These are phyloP conservation scores for Temnothorax ravouxi DNA, from an alignment of 2,888 invertebrate species.

Conservation along the genomic window DNA sequence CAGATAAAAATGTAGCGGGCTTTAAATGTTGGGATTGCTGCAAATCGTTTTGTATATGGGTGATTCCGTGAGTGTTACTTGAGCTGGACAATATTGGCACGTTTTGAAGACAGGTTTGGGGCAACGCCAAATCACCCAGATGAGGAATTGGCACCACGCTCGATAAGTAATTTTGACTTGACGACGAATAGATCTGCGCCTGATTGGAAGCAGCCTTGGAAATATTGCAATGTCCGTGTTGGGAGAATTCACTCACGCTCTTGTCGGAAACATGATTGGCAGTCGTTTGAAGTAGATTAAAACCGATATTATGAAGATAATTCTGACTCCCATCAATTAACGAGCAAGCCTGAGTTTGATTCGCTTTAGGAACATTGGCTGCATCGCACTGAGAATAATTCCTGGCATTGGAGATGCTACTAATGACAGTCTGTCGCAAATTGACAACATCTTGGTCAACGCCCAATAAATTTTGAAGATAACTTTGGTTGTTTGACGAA, in stretches of 20 bases:
- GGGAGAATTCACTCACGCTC: not conserved
- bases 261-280: slow-evolving; percentile 2
- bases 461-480: slow-evolving; percentile 23
- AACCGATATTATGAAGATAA: not conserved
- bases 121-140: not conserved
- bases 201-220: slow-evolving; percentile 19
- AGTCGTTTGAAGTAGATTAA: slow-evolving; percentile 8
- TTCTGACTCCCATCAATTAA: slow-evolving; percentile 30
- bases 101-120: slow-evolving; percentile 11
- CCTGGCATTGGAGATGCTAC: not conserved
- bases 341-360: slow-evolving; percentile 34
- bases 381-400: slow-evolving; percentile 15
- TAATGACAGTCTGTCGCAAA: not conserved
- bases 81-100: not conserved
- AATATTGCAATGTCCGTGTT: slow-evolving; percentile 19
- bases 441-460: slow-evolving; percentile 1
- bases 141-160: not conserved
- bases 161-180: slow-evolving; percentile 10
- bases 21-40: slow-evolving; percentile 71
- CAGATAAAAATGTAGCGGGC: slow-evolving; percentile 79
- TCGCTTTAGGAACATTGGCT: slow-evolving; percentile 16
- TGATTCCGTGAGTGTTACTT: slow-evolving; percentile 68
- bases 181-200: not conserved
- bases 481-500: slow-evolving; percentile 57
- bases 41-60: slow-evolving; percentile 80